Evolutionary conservation across 2,113 vertebrate genomes (phyloP), one percentile per base, ranked within the genome.

Genomic region (Percina caprodes): DNA sequence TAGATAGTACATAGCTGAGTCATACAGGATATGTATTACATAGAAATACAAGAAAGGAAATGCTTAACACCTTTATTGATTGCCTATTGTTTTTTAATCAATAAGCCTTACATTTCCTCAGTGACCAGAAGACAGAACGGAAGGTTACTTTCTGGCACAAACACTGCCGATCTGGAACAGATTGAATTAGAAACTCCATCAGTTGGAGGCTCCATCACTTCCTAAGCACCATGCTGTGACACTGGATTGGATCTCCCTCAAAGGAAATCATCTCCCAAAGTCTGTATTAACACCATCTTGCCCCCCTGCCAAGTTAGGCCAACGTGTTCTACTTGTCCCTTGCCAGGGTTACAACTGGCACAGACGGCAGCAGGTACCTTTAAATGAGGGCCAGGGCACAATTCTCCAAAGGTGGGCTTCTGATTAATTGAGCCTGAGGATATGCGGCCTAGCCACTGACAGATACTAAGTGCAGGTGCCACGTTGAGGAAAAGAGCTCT

Each of bases 101-200:
- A 82, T 79, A 61, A 26, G 49, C 18, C 18, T 42, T 69, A 75
- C 79, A 88, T 87, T 85, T 86, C 75, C 81, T 77, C 59, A 9
- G 69, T 76, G 79, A 77, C 79, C 68, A 46, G 45, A 78, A 83
- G 63, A 65, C 55, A 75, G 60, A 80, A 79, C 69, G 79, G 78
- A 63, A 82, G 73, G 89, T 83, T 82, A 61, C 74, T 60, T 0
- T 11, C 69, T 85, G 81, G 83, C 67, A 46, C 26, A 4, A 75
- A 79, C 77, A 65, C 30, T 5, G 48, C 88, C 87, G 86, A 61
- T 74, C 52, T 87, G 88, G 83, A 92, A 90, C 84, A 87, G 90
- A 92, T 86, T 89, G 87, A 92, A 93, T 92, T 92, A 91, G 86
- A 91, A 91, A 86, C 74, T 83, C 83, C 74, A 88, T 92, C 89